A percentile compares a stretch with the other conserved stretches of the same genome.
Evolutionary conservation across 2,113 vertebrate genomes (phyloP).

Genomic region (Paracanthobrama guichenoti): DNA sequence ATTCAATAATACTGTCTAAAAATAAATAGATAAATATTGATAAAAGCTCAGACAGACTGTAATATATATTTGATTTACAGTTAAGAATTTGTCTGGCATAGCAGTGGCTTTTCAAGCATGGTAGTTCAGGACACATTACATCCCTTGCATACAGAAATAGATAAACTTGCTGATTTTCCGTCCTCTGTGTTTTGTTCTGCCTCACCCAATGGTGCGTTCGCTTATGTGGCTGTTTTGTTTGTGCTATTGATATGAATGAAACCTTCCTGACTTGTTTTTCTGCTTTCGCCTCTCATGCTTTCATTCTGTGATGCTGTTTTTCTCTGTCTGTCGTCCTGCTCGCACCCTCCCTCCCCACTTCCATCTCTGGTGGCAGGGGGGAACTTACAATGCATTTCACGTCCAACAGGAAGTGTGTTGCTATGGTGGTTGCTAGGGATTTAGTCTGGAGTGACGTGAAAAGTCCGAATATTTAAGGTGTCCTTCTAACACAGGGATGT

Average conservation of each 20-base stretch:
- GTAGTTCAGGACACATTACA: background rate
- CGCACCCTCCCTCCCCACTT: constrained; percentile 46
- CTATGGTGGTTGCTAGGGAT: constrained; percentile 83
- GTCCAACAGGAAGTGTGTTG: constrained; percentile 77
- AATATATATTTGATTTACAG: background rate
- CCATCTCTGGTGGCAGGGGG: constrained; percentile 63
- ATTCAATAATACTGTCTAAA: too few relatives aligned
- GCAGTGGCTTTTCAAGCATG: background rate
- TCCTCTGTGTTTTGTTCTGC: background rate
- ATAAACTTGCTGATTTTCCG: background rate
- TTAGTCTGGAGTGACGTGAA: constrained; percentile 76
- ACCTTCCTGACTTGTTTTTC: constrained; percentile 46
- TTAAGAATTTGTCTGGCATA: background rate
- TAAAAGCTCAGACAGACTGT: background rate
- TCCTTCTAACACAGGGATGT: constrained; percentile 73
- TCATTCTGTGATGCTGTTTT: constrained; percentile 62
- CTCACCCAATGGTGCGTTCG: constrained; percentile 4
- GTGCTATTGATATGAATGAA: constrained; percentile 52
- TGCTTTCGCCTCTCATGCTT: constrained; percentile 37
- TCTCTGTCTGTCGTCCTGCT: constrained; percentile 9
- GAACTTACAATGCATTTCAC: constrained; percentile 79
- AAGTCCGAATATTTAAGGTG: constrained; percentile 83
- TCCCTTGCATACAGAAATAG: background rate
- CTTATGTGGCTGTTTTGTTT: constrained; percentile 38
- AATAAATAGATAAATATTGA: background rate